phyloP scores from a whole-genome alignment of 2,888 invertebrate species.

The Tenthredo amoena region DNA sequence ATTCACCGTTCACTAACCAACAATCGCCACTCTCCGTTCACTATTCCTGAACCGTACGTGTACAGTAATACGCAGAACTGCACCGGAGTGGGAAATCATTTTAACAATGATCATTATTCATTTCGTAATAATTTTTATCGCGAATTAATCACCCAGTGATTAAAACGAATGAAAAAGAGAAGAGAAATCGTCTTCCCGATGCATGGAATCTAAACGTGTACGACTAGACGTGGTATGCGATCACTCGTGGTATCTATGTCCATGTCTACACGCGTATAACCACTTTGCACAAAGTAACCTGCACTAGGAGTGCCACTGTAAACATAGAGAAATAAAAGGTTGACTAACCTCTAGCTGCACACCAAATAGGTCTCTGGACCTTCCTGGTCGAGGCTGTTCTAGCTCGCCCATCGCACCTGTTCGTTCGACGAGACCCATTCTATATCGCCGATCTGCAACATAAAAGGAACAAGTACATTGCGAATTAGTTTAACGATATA shows the following conservation, averaged over 20 bases:
- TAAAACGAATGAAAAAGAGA: neutral
- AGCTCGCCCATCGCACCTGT: slow-evolving; percentile 73
- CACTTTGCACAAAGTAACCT: slow-evolving; percentile 16
- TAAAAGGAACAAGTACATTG: slow-evolving; percentile 35
- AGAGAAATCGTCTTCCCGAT: neutral
- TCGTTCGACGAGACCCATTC: slow-evolving; percentile 74
- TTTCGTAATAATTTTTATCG: neutral
- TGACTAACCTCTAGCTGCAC: slow-evolving; percentile 82
- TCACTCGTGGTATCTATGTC: neutral
- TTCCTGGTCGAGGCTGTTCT: slow-evolving; percentile 77
- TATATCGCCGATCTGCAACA: slow-evolving; percentile 60
- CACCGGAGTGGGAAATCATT: neutral
- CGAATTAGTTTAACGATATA: neutral
- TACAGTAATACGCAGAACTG: neutral
- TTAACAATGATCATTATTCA: neutral
- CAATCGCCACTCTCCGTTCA: slow-evolving; percentile 27
- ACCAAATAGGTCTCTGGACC: slow-evolving; percentile 82
- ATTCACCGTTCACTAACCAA: slow-evolving; percentile 36
- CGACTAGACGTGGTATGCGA: neutral
- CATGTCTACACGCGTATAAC: neutral
- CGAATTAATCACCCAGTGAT: neutral
- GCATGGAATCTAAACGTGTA: neutral
- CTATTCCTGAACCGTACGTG: neutral
- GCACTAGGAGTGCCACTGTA: slow-evolving; percentile 33
- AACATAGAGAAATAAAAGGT: slow-evolving; percentile 38